Evolutionary conservation across 2,797 vertebrate genomes (phyloP).

Genomic region (Rousettus madagascariensis): DNA sequence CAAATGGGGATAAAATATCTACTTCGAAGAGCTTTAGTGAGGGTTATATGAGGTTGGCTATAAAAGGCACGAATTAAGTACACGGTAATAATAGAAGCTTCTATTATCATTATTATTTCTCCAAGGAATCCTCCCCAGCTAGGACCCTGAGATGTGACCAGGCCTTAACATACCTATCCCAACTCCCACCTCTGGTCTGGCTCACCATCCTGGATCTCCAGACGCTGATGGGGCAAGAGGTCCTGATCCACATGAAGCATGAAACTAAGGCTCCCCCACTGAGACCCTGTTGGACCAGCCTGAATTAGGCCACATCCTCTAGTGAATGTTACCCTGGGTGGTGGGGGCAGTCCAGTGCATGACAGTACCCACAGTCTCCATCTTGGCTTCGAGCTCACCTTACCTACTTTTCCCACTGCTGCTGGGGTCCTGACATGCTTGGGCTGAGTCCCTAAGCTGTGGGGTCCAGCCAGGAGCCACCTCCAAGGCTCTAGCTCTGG

Average conservation of each 20-base stretch:
- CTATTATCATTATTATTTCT: background rate
- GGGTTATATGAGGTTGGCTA: background rate
- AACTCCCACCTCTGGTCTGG: background rate
- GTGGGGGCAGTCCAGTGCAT: too few species aligned
- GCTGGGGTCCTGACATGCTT: background rate
- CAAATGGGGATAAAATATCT: background rate
- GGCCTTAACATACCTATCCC: background rate
- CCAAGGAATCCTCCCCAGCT: background rate
- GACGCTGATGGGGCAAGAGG: background rate
- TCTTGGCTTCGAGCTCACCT: background rate
- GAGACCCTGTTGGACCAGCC: background rate
- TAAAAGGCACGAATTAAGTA: background rate
- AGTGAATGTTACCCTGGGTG: background rate
- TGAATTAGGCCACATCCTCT: background rate
- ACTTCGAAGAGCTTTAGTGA: background rate
- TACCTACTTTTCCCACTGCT: background rate
- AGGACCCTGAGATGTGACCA: background rate
- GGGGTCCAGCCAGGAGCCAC: background rate
- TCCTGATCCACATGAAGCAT: background rate
- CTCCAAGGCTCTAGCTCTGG: background rate
- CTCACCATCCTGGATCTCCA: background rate
- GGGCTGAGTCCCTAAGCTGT: background rate
- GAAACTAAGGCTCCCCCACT: background rate
- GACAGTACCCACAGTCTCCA: background rate
- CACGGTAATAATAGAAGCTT: background rate